These are phyloP conservation scores for Ernsta delagoae DNA, from an alignment of 2,888 invertebrate genomes.

Conservation along the genomic window DNA sequence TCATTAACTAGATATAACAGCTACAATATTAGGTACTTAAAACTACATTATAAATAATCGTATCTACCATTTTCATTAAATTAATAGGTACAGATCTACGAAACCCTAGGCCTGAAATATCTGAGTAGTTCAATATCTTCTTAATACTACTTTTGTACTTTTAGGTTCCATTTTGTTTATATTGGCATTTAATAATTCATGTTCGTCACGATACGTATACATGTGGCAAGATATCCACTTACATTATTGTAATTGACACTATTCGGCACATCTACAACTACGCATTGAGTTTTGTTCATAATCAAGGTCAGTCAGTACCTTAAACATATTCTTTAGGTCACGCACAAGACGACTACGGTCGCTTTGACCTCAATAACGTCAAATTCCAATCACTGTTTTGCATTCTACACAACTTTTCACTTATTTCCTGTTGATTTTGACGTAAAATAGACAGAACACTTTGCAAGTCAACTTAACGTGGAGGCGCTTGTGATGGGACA, in stretches of 20 bases:
- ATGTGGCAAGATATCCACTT: slow-evolving; percentile 44
- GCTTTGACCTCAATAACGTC: slow-evolving; percentile 73
- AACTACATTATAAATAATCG: slow-evolving; percentile 3
- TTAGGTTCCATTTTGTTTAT: slow-evolving; percentile 51
- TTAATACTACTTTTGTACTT: slow-evolving; percentile 74
- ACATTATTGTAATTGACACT: slow-evolving; percentile 40
- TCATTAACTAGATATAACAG: slow-evolving; percentile 42
- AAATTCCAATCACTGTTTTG: slow-evolving; percentile 66
- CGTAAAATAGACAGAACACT: slow-evolving; percentile 1
- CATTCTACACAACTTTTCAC: slow-evolving; percentile 60
- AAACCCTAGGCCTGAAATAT: slow-evolving; percentile 29
- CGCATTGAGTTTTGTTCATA: slow-evolving; percentile 56
- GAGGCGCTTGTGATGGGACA: slow-evolving; percentile 87
- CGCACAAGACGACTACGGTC: slow-evolving; percentile 53
- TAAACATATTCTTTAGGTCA: slow-evolving; percentile 71
- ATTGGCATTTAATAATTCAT: slow-evolving; percentile 13
- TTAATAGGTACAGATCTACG: slow-evolving; percentile 29
- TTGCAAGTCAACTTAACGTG: slow-evolving; percentile 53
- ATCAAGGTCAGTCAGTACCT: slow-evolving; percentile 67
- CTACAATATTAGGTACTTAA: neutral
- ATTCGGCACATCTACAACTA: slow-evolving; percentile 43
- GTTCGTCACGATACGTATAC: too few species aligned
- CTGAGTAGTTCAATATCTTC: neutral
- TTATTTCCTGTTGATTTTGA: slow-evolving; percentile 39
- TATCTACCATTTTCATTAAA: slow-evolving; percentile 5